Evolutionary conservation across 2,888 invertebrate species (phyloP).

Genomic region (Heliconius ismenius): DNA sequence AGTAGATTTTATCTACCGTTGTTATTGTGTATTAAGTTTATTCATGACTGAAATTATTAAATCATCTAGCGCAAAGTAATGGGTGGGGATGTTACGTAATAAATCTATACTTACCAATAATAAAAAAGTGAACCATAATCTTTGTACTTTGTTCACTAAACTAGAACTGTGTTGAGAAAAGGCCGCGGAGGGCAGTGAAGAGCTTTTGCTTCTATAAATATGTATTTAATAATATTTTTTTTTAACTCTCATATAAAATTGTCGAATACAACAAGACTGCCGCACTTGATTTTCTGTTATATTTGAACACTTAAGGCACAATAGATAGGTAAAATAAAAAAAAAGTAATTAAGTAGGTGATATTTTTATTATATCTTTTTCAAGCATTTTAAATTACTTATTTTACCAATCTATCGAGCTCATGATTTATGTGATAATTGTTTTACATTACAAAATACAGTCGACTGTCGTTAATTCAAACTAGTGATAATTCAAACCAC

Average conservation of each 20-base stretch:
- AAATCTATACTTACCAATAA: constrained; percentile 64
- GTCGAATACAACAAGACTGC: constrained; percentile 31
- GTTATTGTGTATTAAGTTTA: constrained; percentile 38
- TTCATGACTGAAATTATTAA: constrained; percentile 56
- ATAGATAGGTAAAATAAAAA: constrained; percentile 33
- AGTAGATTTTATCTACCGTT: constrained; percentile 75
- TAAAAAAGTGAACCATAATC: constrained; percentile 54
- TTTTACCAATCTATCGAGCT: constrained; percentile 37
- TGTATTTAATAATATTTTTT: constrained; percentile 23
- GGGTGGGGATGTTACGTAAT: constrained; percentile 59
- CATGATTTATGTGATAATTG: constrained; percentile 23
- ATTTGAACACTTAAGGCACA: constrained; percentile 37
- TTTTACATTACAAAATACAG: constrained; percentile 33
- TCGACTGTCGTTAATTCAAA: too few species aligned
- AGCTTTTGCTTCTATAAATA: constrained; percentile 23
- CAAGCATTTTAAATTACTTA: constrained; percentile 4
- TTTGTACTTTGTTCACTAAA: constrained; percentile 71
- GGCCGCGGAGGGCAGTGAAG: constrained; percentile 37
- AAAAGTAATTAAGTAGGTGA: not conserved
- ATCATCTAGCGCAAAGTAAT: constrained; percentile 57
- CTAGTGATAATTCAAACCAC: too few species aligned
- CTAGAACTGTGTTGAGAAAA: constrained; percentile 35
- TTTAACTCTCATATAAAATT: constrained; percentile 28
- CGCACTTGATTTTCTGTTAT: constrained; percentile 2
- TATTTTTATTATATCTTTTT: not conserved